Base-by-base conservation (phyloP, 2,113 vertebrate genomes). In the Misgurnus anguillicaudatus region DNA sequence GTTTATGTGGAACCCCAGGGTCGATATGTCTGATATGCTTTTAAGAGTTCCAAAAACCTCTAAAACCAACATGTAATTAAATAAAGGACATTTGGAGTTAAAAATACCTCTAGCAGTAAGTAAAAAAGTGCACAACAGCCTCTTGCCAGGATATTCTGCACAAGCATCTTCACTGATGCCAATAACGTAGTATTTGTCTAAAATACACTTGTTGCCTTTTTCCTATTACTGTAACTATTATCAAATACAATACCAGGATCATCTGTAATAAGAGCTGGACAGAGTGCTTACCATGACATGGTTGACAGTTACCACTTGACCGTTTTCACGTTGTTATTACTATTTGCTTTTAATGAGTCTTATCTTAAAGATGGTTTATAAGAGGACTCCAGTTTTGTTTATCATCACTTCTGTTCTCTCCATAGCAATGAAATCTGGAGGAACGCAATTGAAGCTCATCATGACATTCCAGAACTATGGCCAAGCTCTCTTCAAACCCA, bases 381-480 rank as follows among this genome's bases (percentile, higher is more conserved):
- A 55, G 36, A 71, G 39, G 17, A 17, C 31, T 70, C 31, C 53
- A 39, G 31, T 41, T 36, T 10, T 38, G 48, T 65, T 72, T n/a
- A 64, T 47, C 51, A 41, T 53, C 10, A 70, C 53, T 57, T 45
- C 62, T 57, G 39, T 78, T 68, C 42, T 85, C 61, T 53, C 13
- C 47, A 75, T 92, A 99, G 98, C 96, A 0, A 99, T 99, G 98
- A 99, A 99, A 89, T 98, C 98, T 0, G 98, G 98, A 89, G 98
- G 98, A 83, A 99, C 97, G 0, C 98, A 99, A 86, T 94, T 99
- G 80, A 99, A 99, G 88, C 94, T 99, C 89, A 96, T 99, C 92
- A 96, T 99, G 98, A 98, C 97, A 31, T 98, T 99, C 94, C 97
- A 98, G 88, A 99, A 99, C 88, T 99, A 99, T 2, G 98, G 98